Conservation (phyloP, 2,113 vertebrate genomes). For the Corvus hawaiiensis region DNA sequence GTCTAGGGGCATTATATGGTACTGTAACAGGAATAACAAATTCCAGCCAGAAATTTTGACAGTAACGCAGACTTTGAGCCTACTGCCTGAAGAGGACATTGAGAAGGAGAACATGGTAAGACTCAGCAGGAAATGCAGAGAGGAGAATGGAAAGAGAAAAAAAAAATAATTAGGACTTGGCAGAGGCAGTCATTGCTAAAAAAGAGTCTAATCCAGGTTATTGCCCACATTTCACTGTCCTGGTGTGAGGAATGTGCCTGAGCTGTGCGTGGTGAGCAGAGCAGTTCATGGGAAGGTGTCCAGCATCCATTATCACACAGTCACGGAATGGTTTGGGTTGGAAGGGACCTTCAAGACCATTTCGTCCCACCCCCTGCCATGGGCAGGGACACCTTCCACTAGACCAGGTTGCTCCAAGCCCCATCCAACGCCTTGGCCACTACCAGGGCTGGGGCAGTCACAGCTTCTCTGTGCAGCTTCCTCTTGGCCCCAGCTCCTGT, state of each 20-base stretch:
- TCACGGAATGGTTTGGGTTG: not conserved
- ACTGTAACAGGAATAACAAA: not conserved
- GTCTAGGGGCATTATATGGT: not conserved
- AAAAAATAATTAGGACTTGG: not conserved
- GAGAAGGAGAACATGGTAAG: not conserved
- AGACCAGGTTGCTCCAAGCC: not conserved
- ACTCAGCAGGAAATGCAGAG: not conserved
- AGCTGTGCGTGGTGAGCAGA: not conserved
- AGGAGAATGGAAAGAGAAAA: not conserved
- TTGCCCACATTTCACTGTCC: not conserved
- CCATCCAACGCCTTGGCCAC: accelerated
- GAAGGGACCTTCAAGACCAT: not conserved
- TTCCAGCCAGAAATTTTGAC: not conserved
- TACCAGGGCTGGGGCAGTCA: not conserved
- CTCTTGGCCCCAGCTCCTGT: not conserved
- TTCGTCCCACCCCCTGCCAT: not conserved
- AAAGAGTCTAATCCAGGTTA: not conserved
- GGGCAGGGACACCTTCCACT: not conserved
- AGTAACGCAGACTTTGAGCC: not conserved
- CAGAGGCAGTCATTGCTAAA: not conserved
- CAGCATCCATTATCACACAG: not conserved
- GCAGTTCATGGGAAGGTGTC: not conserved
- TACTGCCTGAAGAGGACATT: not conserved
- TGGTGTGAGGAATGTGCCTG: not conserved
- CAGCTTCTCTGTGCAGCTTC: not conserved